These are phyloP conservation scores for Atta texana DNA, from an alignment of 1,140 invertebrate species.

Conservation along the genomic window DNA sequence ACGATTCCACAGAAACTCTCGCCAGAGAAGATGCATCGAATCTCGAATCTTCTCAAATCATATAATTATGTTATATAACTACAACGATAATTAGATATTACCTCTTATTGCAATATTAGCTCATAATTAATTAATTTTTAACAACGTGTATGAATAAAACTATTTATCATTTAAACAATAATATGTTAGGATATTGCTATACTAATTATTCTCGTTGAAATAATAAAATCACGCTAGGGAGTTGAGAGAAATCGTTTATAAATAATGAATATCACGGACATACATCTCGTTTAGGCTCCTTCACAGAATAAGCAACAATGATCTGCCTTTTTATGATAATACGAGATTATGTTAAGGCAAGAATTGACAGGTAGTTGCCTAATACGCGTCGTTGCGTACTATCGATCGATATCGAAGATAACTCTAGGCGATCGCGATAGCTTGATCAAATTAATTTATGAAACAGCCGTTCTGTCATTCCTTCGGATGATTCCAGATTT, in stretches of 20 bases:
- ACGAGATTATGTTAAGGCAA: conserved; percentile 7
- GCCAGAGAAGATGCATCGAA: background rate
- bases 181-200: background rate
- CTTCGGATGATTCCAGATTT: background rate
- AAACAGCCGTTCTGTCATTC: conserved; percentile 25
- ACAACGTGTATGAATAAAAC: background rate
- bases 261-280: conserved; percentile 27
- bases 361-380: conserved; percentile 35
- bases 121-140: background rate
- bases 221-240: background rate
- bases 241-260: background rate
- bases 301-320: conserved; percentile 16
- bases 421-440: conserved; percentile 21
- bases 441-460: conserved; percentile 42
- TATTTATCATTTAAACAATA: too few relatives aligned
- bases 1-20: background rate
- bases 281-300: background rate
- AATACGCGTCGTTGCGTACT: background rate
- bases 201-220: background rate
- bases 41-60: background rate
- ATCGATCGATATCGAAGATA: conserved; percentile 40
- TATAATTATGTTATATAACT: background rate
- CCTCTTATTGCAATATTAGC: background rate
- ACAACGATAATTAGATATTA: background rate
- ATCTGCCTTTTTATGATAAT: conserved; percentile 40